Evolutionary conservation across 2,113 vertebrate genomes (phyloP).

Genomic region (Percopsis transmontana): DNA sequence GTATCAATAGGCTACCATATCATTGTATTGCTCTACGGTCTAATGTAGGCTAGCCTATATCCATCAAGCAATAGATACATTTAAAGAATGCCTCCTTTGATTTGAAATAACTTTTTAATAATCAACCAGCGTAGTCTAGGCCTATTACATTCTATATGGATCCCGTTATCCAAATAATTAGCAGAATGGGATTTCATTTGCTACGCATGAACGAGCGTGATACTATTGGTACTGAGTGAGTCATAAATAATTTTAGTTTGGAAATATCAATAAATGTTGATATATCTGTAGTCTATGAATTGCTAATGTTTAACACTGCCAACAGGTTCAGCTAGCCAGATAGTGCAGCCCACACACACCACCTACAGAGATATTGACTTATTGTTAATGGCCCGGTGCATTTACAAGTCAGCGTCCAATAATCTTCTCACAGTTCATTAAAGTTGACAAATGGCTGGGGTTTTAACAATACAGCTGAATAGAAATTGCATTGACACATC

Average conservation of each 20-base stretch:
- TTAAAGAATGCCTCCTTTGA: no score
- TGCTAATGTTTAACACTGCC: constrained; percentile 20
- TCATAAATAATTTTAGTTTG: constrained; percentile 15
- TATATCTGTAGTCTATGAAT: constrained; percentile 11
- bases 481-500: neutral
- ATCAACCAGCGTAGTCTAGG: no score
- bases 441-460: constrained; percentile 21
- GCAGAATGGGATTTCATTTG: neutral
- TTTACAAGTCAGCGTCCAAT: constrained; percentile 29
- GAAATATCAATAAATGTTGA: constrained; percentile 12
- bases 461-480: constrained; percentile 5
- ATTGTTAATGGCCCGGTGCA: constrained; percentile 21
- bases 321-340: neutral
- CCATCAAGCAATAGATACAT: neutral
- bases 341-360: constrained; percentile 2
- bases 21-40: constrained; percentile 2
- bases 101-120: no score
- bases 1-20: neutral
- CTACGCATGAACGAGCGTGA: neutral
- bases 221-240: neutral
- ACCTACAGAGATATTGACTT: constrained; percentile 33
- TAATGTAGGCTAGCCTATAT: no score
- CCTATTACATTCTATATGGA: no score
- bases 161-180: neutral
- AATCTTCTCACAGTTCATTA: constrained; percentile 43